A percentile compares a stretch with the other conserved stretches of the same genome.
phyloP scores from a whole-genome alignment of 2,888 invertebrate species.

The Calameuta idolon region DNA sequence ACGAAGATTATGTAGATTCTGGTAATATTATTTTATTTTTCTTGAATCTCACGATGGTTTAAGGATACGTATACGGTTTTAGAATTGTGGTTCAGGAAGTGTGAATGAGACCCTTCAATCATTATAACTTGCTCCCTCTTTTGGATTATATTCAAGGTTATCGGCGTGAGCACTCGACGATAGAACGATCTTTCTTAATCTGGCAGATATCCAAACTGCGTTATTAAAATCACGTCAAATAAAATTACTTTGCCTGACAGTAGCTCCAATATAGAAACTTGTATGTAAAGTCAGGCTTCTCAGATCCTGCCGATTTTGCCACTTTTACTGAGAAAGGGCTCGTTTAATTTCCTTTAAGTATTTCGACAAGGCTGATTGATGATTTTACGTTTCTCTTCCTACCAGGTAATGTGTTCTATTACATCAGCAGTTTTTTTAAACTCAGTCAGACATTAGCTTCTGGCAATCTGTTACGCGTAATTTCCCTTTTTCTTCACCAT shows the following conservation, averaged over 20 bases:
- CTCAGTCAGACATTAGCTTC: background rate
- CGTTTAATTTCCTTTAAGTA: background rate
- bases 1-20: background rate
- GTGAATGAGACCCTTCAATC: background rate
- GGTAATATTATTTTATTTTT: background rate
- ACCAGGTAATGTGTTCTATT: background rate
- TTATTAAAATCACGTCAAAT: conserved; percentile 34
- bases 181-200: background rate
- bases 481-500: background rate
- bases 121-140: background rate
- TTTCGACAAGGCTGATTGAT: conserved; percentile 27
- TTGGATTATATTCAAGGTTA: background rate
- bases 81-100: too few species aligned
- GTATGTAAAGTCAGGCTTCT: background rate
- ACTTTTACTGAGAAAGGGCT: conserved; percentile 12
- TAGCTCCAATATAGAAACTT: conserved; percentile 2
- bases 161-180: background rate
- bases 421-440: background rate
- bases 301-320: conserved; percentile 11
- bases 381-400: conserved; percentile 18
- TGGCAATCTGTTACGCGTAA: background rate
- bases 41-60: background rate
- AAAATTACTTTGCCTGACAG: conserved; percentile 26
- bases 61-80: background rate
- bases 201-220: background rate